Conservation (phyloP, 2,797 vertebrate species). For the Platyrinchus mystaceus region DNA sequence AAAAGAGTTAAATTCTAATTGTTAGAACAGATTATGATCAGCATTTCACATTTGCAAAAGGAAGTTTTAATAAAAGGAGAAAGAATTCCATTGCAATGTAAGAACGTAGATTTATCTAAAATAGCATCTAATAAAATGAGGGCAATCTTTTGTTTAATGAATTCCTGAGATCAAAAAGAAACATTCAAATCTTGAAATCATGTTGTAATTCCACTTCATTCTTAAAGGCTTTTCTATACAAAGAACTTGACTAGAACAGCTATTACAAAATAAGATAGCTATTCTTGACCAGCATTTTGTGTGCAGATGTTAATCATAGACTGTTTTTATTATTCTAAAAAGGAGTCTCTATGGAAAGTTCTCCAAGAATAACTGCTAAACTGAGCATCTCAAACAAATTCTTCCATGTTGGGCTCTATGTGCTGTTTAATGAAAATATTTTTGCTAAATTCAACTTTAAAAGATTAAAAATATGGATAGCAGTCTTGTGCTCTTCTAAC, state of each 20-base stretch:
- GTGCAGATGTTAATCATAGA: background rate
- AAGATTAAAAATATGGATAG: background rate
- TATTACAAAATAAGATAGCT: background rate
- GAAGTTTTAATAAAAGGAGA: background rate
- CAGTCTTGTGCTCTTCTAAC: background rate
- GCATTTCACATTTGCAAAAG: background rate
- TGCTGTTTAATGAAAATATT: background rate
- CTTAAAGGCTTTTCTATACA: background rate
- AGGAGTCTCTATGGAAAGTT: background rate
- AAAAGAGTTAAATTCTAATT: background rate
- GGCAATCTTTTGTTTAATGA: background rate
- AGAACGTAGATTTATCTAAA: background rate
- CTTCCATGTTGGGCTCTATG: background rate
- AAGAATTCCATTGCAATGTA: background rate
- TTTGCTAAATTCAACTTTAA: background rate
- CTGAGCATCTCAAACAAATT: background rate
- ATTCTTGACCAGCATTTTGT: background rate
- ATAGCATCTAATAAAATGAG: background rate
- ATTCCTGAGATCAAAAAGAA: background rate
- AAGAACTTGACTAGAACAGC: background rate
- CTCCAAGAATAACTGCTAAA: constrained; percentile 13
- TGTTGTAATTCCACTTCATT: background rate
- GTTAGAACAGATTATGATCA: background rate
- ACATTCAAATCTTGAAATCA: background rate
- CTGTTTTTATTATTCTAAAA: constrained; percentile 21